Evolutionary conservation across 2,888 invertebrate species (phyloP), one percentile per base, ranked within the genome.

Genomic region (Automeris io): DNA sequence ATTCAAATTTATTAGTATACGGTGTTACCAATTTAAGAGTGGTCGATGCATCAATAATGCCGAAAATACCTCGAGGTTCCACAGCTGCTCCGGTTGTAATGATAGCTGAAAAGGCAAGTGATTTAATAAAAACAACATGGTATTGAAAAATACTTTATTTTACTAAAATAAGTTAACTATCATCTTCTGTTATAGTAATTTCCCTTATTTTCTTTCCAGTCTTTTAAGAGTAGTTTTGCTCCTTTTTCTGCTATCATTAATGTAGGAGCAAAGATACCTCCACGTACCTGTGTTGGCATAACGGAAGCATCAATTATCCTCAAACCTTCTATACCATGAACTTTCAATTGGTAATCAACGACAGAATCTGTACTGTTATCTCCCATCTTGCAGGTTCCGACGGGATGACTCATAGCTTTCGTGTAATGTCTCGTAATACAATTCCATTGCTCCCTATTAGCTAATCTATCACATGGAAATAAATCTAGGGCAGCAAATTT

Each of bases 201-300:
- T 21, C 72, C 70, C 44, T 75, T 81, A 25, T 64, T 76, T 48
- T 85, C 78, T 46, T 81, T 80, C 86, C 86, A 86, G 43, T 87
- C 82, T 59, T 73, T 81, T 12, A 75, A 57, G 4, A 87, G 69
- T 64, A 85, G 64, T 47, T 74, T 77, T 3, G 80, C 70, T 6
- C 71, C 82, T 56, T 85, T 86, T 45, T 87, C 87, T 23, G 87
- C 87, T 39, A 87, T 83, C 87, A 87, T 86, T 55, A 87, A 64
- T 7, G 81, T 79, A 1, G 86, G 75, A 37, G 72, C 78, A 45
- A 77, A 70, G 23, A 77, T 70, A 2, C 77, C 70, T 16, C 81
- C 83, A 21, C 87, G 62, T 0, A 77, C 81, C 43, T 86, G 82
- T 13, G 75, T 70, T 0, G 87, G 87, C 86, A 87, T 85, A 4